Base-by-base conservation (phyloP, 2,888 invertebrate genomes). In the Macropis europaea region DNA sequence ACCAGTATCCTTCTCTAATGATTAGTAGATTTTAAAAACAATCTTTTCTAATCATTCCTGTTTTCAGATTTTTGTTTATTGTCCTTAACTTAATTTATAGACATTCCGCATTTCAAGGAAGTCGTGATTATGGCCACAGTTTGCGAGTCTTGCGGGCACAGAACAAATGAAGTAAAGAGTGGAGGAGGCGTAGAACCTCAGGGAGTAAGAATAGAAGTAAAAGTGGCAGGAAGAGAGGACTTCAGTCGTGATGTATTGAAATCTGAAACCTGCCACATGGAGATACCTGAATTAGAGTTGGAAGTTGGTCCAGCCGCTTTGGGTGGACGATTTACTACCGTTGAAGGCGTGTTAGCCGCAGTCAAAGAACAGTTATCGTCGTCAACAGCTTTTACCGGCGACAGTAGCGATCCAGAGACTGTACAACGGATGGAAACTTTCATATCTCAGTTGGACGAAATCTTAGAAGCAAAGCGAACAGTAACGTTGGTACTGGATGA, bases 51-150 rank as follows among this genome's bases (percentile, higher is more conserved):
- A 47, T 7, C 5, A 19, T 13, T 47, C 11, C 36, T 17, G n/a
- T 45, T 48, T 48, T 28, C 3, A n/a, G 1, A 9, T 34, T 48
- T 48, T 43, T 19, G 9, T 22, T 47, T 7, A 40, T 34, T 26
- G 6, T 56, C 79, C 77, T 87, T 82, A 82, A 82, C 19, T 43
- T 28, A 38, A 50, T 40, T 43, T 70, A 48, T 83, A 93, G 94
- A 94, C 80, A 97, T 99, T 87, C 99, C 99, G 0, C 95, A 97
- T 89, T 99, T 99, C 90, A 99, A 99, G 90, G 97, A 99, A 88
- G 97, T 98, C 0, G 95, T 99, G 0, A 97, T 99, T 68, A 99
- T 99, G 99, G 97, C 99, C 0, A 98, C 98, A 0, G 92, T 91
- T 0, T 99, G 99, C 89, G 98, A 98, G 13, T 88, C 88, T 0